Conservation (phyloP, 2,113 vertebrate genomes). For the Corythoichthys haematopterus region DNA sequence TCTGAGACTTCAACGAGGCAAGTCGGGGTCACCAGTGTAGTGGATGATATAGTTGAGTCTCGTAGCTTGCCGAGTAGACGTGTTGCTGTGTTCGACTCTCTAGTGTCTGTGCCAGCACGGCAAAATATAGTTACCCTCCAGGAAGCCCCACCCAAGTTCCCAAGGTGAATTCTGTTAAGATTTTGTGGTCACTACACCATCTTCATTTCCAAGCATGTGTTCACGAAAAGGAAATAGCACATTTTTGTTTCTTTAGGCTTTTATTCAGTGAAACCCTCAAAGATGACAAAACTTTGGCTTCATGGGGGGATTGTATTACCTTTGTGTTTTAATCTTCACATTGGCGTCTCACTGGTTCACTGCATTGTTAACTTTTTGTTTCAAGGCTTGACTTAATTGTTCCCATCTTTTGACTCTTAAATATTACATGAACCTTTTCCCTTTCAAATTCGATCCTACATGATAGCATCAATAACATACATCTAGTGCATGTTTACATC, state of each 20-base stretch:
- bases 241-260: constrained; percentile 32
- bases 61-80: too few relatives aligned
- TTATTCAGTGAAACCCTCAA: constrained; percentile 66
- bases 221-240: background rate
- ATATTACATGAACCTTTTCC: background rate
- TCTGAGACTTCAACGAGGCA: too few relatives aligned
- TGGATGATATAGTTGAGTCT: too few relatives aligned
- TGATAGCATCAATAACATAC: background rate
- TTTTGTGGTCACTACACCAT: background rate
- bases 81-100: too few relatives aligned
- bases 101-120: too few relatives aligned
- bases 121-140: too few relatives aligned
- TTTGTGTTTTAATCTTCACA: background rate
- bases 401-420: background rate
- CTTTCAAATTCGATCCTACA: background rate
- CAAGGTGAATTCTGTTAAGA: too few relatives aligned
- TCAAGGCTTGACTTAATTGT: background rate
- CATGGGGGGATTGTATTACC: background rate
- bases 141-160: too few relatives aligned
- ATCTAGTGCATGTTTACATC: background rate
- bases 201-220: constrained; percentile 2
- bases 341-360: background rate
- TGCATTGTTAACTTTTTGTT: background rate
- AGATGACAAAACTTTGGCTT: background rate
- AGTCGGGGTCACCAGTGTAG: too few relatives aligned